Base-by-base conservation (phyloP, 2,113 vertebrate species). In the Dicerorhinus sumatrensis region DNA sequence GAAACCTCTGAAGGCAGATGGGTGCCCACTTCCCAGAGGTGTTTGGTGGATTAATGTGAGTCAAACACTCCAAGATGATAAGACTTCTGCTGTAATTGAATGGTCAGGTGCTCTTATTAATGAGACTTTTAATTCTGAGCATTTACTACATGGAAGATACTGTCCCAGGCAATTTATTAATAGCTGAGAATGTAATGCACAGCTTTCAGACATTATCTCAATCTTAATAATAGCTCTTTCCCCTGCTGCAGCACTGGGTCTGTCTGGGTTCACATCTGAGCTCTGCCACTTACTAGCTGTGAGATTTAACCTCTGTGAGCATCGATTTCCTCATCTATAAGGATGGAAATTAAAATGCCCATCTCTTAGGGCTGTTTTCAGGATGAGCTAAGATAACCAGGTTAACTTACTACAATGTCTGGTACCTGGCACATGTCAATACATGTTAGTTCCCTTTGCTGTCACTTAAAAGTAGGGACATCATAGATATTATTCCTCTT, bases 1-100 rank as follows among this genome's bases (percentile, higher is more conserved):
- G 58, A 94, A 95, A 72, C n/a, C 46, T 94, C 81, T 92, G 63
- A 77, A 76, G 42, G 81, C 65, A 93, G 89, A 91, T 82, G 65
- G 80, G 48, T 31, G n/a, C 67, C 86, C 39, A 60, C 69, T 92
- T 90, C 33, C 29, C 54, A 79, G 46, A 87, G 85, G 91, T 67
- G 81, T 91, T 54, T 91, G 85, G 85, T 62, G 77, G 60, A 60
- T 88, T 95, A 31, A 72, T 85, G 63, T 46, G 88, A 96, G 39
- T 8, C 14, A 46, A 97, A 60, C 48, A 14, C 13, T 27, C 70
- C 63, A 33, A 4, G 63, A 83, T 29, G 65, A n/a, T 81, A 76
- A 76, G 92, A 67, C 23, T n/a, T 54, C 25, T 54, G 75, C 79
- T 82, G 18, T 60, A 29, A 84, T n/a, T 67, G 51, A 70, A 84